Percentiles rank a stretch among this genome's conserved stretches.
These are phyloP conservation scores for Melipona beecheii DNA, from an alignment of 2,888 invertebrate species.

Conservation along the genomic window DNA sequence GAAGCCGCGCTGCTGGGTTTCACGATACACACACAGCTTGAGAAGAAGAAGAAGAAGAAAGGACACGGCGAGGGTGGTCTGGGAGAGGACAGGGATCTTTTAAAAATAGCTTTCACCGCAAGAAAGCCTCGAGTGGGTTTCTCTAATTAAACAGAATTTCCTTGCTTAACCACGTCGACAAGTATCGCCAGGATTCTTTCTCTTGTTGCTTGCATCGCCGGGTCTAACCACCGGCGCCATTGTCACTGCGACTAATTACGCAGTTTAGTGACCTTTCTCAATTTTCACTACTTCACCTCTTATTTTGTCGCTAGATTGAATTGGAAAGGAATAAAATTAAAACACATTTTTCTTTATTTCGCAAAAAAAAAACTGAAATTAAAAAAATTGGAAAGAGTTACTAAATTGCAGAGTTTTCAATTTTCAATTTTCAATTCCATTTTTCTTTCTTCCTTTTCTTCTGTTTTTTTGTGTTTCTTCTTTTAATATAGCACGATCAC, in stretches of 20 bases:
- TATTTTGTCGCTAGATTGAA: background rate
- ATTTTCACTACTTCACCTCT: background rate
- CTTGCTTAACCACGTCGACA: conserved; percentile 50
- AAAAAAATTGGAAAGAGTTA: no score
- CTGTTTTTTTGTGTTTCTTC: background rate
- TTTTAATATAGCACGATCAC: background rate
- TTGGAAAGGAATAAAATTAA: background rate
- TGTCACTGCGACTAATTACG: background rate
- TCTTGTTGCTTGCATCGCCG: background rate
- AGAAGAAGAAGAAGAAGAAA: conserved; percentile 16
- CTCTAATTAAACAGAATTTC: conserved; percentile 71
- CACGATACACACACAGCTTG: background rate
- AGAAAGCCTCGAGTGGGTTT: conserved; percentile 61
- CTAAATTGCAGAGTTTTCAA: background rate
- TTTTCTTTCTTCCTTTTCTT: background rate
- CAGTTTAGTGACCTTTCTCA: background rate
- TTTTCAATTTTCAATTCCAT: background rate
- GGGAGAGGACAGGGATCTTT: conserved; percentile 45
- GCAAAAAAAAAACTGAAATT: no score
- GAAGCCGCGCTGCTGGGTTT: conserved; percentile 32
- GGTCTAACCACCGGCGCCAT: background rate
- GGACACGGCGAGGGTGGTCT: conserved; percentile 12
- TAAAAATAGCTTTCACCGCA: conserved; percentile 65
- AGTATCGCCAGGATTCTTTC: conserved; percentile 39
- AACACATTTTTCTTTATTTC: background rate